phyloP scores from a whole-genome alignment of 2,797 vertebrate species.

The Hylomyscus alleni region DNA sequence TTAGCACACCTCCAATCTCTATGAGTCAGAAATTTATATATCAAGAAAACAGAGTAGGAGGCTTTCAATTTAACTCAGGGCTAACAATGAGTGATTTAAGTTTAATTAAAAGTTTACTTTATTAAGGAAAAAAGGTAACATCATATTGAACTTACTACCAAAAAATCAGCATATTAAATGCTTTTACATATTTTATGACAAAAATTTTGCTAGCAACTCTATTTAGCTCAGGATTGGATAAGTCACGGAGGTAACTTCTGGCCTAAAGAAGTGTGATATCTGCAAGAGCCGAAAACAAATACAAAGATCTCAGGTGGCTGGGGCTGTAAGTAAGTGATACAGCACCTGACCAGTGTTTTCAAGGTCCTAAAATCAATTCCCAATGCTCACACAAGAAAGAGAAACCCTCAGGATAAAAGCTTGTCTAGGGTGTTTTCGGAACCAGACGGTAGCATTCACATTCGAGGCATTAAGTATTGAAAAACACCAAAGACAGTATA shows the following conservation, averaged over 20 bases:
- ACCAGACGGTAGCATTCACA: neutral
- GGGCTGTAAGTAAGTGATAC: neutral
- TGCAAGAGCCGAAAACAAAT: neutral
- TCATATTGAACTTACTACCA: neutral
- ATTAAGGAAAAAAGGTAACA: neutral
- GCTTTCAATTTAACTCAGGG: neutral
- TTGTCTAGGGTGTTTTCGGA: neutral
- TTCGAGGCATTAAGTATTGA: neutral
- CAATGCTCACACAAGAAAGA: neutral
- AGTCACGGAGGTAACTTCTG: neutral
- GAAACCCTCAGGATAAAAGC: neutral
- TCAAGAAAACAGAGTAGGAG: neutral
- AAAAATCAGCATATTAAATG: neutral
- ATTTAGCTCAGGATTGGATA: neutral
- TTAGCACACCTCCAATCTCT: neutral
- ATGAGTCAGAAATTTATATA: neutral
- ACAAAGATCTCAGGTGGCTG: neutral
- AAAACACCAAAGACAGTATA: neutral
- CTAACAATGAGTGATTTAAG: neutral
- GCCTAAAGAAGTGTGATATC: neutral
- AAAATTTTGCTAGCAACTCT: neutral
- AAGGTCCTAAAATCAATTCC: neutral
- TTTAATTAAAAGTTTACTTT: conserved; percentile 19
- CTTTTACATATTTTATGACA: conserved; percentile 4
- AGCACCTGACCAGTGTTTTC: neutral